phyloP scores from a whole-genome alignment of 2,888 invertebrate species.

The Spodoptera littoralis region DNA sequence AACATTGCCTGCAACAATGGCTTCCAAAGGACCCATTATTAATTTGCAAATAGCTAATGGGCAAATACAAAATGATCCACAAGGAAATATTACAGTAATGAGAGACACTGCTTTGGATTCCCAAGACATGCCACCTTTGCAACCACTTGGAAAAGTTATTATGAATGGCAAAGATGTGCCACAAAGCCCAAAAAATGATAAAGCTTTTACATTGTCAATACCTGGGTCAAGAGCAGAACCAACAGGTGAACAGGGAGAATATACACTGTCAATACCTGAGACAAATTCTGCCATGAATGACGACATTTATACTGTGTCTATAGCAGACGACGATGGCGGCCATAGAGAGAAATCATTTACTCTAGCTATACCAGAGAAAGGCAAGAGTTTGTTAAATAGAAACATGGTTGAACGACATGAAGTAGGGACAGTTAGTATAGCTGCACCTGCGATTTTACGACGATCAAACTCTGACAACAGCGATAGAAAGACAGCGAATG shows the following conservation, averaged over 20 bases:
- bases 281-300: constrained; percentile 87
- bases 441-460: constrained; percentile 84
- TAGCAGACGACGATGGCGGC: constrained; percentile 83
- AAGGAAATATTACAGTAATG: constrained; percentile 90
- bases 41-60: constrained; percentile 92
- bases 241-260: constrained; percentile 85
- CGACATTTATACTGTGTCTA: constrained; percentile 86
- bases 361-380: constrained; percentile 84
- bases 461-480: constrained; percentile 86
- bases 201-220: constrained; percentile 81
- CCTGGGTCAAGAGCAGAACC: constrained; percentile 85
- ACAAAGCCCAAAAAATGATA: constrained; percentile 75
- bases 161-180: constrained; percentile 79
- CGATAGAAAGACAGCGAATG: constrained; percentile 76
- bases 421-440: constrained; percentile 69
- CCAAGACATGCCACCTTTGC: constrained; percentile 82
- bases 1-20: constrained; percentile 86
- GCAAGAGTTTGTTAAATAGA: constrained; percentile 81
- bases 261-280: constrained; percentile 86
- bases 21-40: constrained; percentile 89
- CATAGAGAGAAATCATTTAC: constrained; percentile 82
- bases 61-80: constrained; percentile 89
- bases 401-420: constrained; percentile 78
- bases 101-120: constrained; percentile 79
- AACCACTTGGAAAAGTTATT: constrained; percentile 77